A percentile compares a stretch with the other conserved stretches of the same genome.
Evolutionary conservation across 2,113 vertebrate genomes (phyloP).

Genomic region (Myotis yumanensis): DNA sequence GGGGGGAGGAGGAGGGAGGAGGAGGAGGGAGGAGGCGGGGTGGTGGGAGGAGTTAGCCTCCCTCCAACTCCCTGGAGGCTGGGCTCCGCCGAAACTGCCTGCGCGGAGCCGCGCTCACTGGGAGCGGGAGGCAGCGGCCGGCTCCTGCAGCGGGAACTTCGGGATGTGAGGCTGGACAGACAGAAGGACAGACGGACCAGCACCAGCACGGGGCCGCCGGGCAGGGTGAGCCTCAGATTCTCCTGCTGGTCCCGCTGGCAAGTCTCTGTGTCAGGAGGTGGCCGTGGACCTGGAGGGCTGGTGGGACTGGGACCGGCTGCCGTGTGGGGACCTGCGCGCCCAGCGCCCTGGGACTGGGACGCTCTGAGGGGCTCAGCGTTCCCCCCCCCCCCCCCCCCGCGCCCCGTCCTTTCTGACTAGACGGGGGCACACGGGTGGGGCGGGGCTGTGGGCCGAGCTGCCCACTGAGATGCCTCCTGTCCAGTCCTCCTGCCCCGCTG

Average conservation of each 20-base stretch:
- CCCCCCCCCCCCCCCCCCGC: background rate
- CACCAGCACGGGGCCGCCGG: conserved; percentile 65
- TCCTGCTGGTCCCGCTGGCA: background rate
- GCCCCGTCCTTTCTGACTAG: no score
- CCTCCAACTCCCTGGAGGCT: background rate
- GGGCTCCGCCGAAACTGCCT: background rate
- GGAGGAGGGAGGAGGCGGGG: background rate
- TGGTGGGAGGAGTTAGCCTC: background rate
- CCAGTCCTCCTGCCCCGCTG: background rate
- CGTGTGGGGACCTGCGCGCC: background rate
- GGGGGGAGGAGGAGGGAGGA: background rate
- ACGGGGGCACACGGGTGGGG: fast-evolving
- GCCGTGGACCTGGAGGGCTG: background rate
- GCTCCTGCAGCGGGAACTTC: background rate
- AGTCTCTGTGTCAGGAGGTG: background rate
- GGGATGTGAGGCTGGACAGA: conserved; percentile 24
- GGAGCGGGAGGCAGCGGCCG: no score
- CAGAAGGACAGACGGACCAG: background rate
- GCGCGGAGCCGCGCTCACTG: no score
- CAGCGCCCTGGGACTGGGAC: fast-evolving
- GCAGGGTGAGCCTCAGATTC: conserved; percentile 75
- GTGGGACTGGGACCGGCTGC: background rate
- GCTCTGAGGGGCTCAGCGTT: background rate
- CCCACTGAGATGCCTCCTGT: conserved; percentile 45
- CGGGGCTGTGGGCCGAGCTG: conserved; percentile 49